phyloP scores from a whole-genome alignment of 2,797 vertebrate species.

The Dendrocincla fuliginosa region DNA sequence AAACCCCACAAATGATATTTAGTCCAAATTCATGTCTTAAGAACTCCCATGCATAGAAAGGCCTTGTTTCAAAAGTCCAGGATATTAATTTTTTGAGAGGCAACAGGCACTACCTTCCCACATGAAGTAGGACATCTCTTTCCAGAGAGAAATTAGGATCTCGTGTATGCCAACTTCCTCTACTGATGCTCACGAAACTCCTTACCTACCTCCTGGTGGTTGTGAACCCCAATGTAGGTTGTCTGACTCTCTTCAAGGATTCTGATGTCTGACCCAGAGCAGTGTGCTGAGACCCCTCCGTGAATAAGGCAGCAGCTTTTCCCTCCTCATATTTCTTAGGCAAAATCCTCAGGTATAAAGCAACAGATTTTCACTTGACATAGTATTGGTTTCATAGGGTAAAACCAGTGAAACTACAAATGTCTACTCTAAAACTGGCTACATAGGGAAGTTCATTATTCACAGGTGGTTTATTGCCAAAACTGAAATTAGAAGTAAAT shows the following conservation, averaged over 20 bases:
- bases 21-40: neutral
- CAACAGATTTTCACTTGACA: neutral
- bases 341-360: neutral
- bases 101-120: neutral
- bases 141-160: neutral
- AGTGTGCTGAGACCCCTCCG: neutral
- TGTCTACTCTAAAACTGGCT: neutral
- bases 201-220: neutral
- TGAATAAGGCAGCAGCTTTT: neutral
- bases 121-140: neutral
- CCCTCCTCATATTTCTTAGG: neutral
- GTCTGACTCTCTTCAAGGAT: neutral
- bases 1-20: neutral
- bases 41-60: neutral
- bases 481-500: neutral
- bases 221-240: neutral
- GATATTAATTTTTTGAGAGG: accelerated
- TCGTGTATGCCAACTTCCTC: neutral
- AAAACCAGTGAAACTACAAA: neutral
- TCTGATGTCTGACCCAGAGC: accelerated
- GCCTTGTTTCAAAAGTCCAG: neutral
- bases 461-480: neutral
- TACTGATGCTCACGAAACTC: neutral
- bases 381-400: neutral
- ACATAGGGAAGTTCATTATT: neutral